Conservation (phyloP, 2,888 invertebrate species). For the Drosophila neutralis region DNA sequence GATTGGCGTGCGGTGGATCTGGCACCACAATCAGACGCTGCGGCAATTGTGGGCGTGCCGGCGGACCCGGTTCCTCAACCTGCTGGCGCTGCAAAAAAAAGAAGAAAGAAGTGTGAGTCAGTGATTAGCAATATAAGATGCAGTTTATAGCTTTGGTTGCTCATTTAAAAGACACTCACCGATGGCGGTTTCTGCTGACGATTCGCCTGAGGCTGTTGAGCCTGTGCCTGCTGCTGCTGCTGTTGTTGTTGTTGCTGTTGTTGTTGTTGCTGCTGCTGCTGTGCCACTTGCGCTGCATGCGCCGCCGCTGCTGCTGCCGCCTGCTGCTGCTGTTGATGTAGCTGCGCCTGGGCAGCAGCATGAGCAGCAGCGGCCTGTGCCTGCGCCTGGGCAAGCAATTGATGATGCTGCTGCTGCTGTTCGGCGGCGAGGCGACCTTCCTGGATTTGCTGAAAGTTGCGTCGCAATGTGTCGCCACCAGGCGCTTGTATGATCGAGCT, state of each 20-base stretch:
- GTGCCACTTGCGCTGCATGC: constrained; percentile 66
- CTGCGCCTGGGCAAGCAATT: constrained; percentile 72
- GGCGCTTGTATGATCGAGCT: constrained; percentile 95
- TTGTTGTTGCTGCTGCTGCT: constrained; percentile 80
- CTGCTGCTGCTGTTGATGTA: constrained; percentile 86
- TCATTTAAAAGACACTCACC: constrained; percentile 68
- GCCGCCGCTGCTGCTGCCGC: constrained; percentile 83
- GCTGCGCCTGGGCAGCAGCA: constrained; percentile 82
- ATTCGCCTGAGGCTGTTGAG: constrained; percentile 87
- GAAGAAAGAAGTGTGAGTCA: not conserved
- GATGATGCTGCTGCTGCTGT: constrained; percentile 86
- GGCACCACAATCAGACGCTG: constrained; percentile 96
- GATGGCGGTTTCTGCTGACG: constrained; percentile 85
- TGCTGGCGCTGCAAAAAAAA: constrained; percentile 78
- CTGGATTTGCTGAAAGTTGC: constrained; percentile 99
- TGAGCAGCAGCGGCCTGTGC: constrained; percentile 50
- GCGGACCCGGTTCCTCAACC: constrained; percentile 93
- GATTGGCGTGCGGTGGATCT: constrained; percentile 90
- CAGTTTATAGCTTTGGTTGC: not conserved
- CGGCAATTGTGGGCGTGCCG: constrained; percentile 94
- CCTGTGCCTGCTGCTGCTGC: constrained; percentile 76
- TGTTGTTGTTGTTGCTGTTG: constrained; percentile 85
- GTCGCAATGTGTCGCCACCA: constrained; percentile 96
- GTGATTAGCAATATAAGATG: constrained; percentile 3
- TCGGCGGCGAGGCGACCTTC: constrained; percentile 89